Evolutionary conservation across 2,888 invertebrate genomes (phyloP).

Genomic region (Drosophila borealis): DNA sequence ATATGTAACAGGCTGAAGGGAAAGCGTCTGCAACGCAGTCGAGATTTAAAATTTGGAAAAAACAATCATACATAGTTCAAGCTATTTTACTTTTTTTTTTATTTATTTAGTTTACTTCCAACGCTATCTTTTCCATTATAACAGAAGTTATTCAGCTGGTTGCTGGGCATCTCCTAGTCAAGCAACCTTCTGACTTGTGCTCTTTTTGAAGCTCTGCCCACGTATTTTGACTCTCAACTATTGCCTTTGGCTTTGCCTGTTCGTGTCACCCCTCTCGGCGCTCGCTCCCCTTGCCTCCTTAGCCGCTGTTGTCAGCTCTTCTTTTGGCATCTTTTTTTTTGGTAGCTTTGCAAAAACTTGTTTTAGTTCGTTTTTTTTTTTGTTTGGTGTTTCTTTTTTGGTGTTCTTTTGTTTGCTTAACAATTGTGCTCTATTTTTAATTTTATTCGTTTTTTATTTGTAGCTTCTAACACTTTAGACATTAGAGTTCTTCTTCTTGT

Average conservation of each 20-base stretch:
- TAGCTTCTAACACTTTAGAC: slow-evolving; percentile 35
- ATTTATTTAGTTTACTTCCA: no score
- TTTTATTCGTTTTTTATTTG: slow-evolving; percentile 26
- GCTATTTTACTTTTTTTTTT: no score
- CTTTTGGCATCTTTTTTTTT: slow-evolving; percentile 22
- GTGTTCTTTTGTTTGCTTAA: slow-evolving; percentile 28
- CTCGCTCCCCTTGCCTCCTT: not conserved
- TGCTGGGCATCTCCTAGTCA: no score
- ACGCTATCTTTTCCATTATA: no score
- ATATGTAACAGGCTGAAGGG: not conserved
- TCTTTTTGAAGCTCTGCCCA: slow-evolving; percentile 11
- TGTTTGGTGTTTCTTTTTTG: slow-evolving; percentile 8
- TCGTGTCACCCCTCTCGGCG: not conserved
- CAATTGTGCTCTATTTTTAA: slow-evolving; percentile 33
- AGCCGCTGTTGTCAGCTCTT: not conserved
- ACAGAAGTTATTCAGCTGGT: no score
- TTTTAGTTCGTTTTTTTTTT: slow-evolving; percentile 28
- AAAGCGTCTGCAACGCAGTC: no score
- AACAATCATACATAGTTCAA: no score
- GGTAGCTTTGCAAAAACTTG: slow-evolving; percentile 45
- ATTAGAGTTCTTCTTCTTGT: slow-evolving; percentile 23
- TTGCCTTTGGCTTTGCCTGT: slow-evolving; percentile 17
- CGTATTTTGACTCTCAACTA: slow-evolving; percentile 14
- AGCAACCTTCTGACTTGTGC: not conserved
- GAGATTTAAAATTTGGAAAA: no score